Base-by-base conservation (phyloP, 2,888 invertebrate genomes). In the Listrodromus nycthemerus region DNA sequence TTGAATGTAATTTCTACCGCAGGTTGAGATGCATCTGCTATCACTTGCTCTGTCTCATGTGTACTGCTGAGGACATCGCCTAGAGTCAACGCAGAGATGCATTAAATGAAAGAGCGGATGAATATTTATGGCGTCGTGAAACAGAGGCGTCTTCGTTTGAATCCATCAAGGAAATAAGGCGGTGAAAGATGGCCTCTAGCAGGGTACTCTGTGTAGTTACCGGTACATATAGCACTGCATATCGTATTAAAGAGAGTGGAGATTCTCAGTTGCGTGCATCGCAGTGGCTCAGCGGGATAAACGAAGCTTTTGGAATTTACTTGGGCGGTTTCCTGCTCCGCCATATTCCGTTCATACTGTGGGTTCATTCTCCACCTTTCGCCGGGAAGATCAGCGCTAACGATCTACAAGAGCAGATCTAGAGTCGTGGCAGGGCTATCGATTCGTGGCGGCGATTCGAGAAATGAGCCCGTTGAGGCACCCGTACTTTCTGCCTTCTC, bases 361-460 rank as follows among this genome's bases (percentile, higher is more conserved):
- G 71, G 41, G 67, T 73, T 77, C 74, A 58, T 84, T 66, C 61
- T 77, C 71, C 71, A 77, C 70, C 80, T 77, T 84, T 73, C 41
- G 63, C 82, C 45, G 58, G 80, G 70, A 77, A 67, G 66, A 75
- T 85, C 82, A 81, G 82, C 85, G 78, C 85, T 86, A 84, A 84
- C 84, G 84, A 84, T 84, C 81, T 65, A 45, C 75, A 61, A 79
- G 75, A 75, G 45, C 69, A 78, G 84, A 84, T 79, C 76, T 83
- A 83, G 71, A 71, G 70, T 78, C 81, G 74, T 41, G 48, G 55
- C 65, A 52, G 65, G 74, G 71, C 74, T 79, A 79, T 81, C 79
- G 85, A 84, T 83, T 84, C 82, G 76, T 70, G 77, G 63, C 74
- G 71, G 74, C 78, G 80, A 84, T 83, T 80, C 83, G 82, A 86